Evolutionary conservation across 2,888 invertebrate species (phyloP), one percentile per base, ranked within the genome.

Genomic region (Cephalotes varians): DNA sequence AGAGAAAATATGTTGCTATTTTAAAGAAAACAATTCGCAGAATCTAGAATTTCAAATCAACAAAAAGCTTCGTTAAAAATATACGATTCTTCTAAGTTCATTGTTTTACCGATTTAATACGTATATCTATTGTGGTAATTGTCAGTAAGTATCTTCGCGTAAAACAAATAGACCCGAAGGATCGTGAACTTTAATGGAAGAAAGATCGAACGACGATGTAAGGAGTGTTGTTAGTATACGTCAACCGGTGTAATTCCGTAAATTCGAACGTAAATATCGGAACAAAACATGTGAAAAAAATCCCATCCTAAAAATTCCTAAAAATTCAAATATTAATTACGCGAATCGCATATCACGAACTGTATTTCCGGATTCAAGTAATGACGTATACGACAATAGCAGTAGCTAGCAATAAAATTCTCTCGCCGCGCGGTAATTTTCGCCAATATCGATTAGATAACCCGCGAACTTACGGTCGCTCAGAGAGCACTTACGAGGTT

Each of bases 281-380:
- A 21, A 18, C 69, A 64, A 69, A 82, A 85, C 77, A 73, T 72
- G 74, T 56, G 69, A 34, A 77, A 34, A 77, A 77, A 69, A 56
- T 77, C 44, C 51, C 34, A 64, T 72, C 64, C n/a, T n/a, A n/a
- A 72, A 58, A 47, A 85, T 88, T 86, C 73, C 67, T 15, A 5
- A 65, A 65, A 86, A 88, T 88, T 86, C 80, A 72, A 86, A 88
- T 81, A 80, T 87, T 65, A 85, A 80, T 77, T 56, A 56, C 12
- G 0, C 58, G 28, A 71, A 28, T 44, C 49, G 56, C 51, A 60
- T 49, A 49, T 15, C 34, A 81, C 28, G 10, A 56, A 58, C 40
- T 47, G 28, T 40, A 56, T 31, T 40, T 51, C 7, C 37, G 56
- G 18, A 64, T 58, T 51, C 21, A 31, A 37, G n/a, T 64, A 67